phyloP scores from a whole-genome alignment of 2,797 vertebrate species.

The Atherinosoma microstoma region DNA sequence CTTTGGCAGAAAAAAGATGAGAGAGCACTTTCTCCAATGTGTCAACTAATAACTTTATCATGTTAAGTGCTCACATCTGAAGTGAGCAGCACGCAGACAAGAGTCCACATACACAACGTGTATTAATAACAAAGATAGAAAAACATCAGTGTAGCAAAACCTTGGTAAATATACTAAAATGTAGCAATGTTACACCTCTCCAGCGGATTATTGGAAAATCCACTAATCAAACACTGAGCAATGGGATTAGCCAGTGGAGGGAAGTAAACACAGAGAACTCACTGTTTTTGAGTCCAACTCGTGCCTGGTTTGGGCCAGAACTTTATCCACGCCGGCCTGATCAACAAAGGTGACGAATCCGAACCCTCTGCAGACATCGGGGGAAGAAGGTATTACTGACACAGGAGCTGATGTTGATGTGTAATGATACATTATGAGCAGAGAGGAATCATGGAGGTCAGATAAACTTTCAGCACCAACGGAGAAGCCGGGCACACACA shows the following conservation, averaged over 20 bases:
- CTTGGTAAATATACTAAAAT: constrained; percentile 54
- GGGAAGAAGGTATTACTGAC: constrained; percentile 56
- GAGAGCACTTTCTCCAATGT: constrained; percentile 61
- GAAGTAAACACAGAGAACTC: constrained; percentile 83
- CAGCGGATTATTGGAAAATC: constrained; percentile 65
- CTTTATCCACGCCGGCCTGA: constrained; percentile 98
- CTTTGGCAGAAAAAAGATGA: constrained; percentile 65
- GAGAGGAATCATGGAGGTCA: constrained; percentile 62
- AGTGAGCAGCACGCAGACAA: constrained; percentile 21
- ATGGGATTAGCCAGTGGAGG: constrained; percentile 66
- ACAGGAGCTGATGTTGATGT: constrained; percentile 58
- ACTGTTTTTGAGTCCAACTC: constrained; percentile 99
- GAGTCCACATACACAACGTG: constrained; percentile 5
- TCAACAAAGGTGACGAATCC: constrained; percentile 99
- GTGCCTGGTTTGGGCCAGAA: constrained; percentile 95
- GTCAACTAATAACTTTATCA: constrained; percentile 41
- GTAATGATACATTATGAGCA: constrained; percentile 66
- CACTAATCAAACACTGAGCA: constrained; percentile 68
- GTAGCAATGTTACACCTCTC: constrained; percentile 65
- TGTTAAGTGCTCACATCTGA: constrained; percentile 37
- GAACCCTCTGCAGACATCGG: constrained; percentile 88
- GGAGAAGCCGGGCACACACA: constrained; percentile 50
- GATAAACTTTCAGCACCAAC: constrained; percentile 73
- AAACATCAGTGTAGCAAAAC: constrained; percentile 34
- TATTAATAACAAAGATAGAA: constrained; percentile 6